Conservation (phyloP, 2,113 vertebrate genomes). For the Corythornis cristatus region DNA sequence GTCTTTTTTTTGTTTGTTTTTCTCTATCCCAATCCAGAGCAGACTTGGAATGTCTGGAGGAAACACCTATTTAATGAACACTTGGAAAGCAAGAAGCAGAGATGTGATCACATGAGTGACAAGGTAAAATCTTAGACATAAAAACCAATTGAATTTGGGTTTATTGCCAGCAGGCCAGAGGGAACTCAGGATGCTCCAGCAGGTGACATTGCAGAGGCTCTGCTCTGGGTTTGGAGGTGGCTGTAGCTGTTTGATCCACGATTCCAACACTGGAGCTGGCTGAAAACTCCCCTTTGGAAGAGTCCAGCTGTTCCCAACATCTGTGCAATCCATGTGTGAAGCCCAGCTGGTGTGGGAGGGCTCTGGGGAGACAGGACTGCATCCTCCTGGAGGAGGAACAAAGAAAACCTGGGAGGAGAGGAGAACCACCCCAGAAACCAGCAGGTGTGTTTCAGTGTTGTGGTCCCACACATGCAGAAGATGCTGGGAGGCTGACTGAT, state of each 20-base stretch:
- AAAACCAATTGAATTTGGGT: neutral
- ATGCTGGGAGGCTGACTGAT: neutral
- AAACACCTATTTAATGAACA: constrained; percentile 87
- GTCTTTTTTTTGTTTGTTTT: neutral
- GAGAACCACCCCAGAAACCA: neutral
- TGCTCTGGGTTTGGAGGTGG: too few species aligned
- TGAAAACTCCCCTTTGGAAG: constrained; percentile 29
- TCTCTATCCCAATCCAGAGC: constrained; percentile 72
- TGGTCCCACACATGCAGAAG: neutral
- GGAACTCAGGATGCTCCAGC: neutral
- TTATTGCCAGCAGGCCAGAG: neutral
- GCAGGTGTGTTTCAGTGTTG: neutral
- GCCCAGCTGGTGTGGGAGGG: neutral
- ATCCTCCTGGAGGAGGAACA: neutral
- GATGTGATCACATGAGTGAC: constrained; percentile 83
- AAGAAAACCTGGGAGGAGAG: neutral
- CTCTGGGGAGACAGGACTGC: constrained; percentile 20
- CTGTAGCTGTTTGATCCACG: too few species aligned
- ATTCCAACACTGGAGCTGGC: too few species aligned
- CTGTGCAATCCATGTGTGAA: neutral
- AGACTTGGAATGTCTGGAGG: constrained; percentile 86
- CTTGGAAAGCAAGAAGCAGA: constrained; percentile 80
- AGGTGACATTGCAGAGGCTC: too few species aligned
- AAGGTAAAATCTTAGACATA: constrained; percentile 79
- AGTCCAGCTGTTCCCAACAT: constrained; percentile 19